Conservation (phyloP, 2,888 invertebrate species). For the Rapana venosa region DNA sequence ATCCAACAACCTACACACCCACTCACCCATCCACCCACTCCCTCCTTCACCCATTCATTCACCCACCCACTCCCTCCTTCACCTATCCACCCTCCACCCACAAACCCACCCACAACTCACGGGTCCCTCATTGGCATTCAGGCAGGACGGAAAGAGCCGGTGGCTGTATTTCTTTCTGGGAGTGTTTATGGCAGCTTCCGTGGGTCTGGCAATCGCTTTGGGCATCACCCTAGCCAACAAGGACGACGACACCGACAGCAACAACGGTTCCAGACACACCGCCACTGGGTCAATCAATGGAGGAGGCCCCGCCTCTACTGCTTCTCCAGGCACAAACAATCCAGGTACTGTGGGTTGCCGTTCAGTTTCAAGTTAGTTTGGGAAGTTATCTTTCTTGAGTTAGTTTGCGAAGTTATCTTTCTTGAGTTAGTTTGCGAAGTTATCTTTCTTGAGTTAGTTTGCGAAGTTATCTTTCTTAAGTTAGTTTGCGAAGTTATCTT, state of each 20-base stretch:
- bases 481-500: no score
- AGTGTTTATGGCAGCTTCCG: not conserved
- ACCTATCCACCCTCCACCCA: no score
- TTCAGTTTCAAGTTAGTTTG: not conserved
- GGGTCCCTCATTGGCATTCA: not conserved
- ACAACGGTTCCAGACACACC: not conserved
- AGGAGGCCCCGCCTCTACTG: not conserved
- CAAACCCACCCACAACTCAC: no score
- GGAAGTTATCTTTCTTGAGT: not conserved
- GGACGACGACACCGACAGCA: not conserved
- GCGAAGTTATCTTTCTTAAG: not conserved
- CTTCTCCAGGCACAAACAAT: not conserved
- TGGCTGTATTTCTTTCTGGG: slow-evolving; percentile 13
- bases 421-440: slow-evolving; percentile 1
- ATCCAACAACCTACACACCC: no score
- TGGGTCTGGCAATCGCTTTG: slow-evolving; percentile 23
- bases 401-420: not conserved
- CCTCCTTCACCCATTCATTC: no score
- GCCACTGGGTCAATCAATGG: no score
- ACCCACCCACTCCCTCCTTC: no score
- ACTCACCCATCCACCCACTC: no score
- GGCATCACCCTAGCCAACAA: not conserved
- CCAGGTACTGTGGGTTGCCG: not conserved
- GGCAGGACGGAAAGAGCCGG: not conserved
- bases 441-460: not conserved